These are phyloP conservation scores for Anagrus nilaparvatae DNA, from an alignment of 1,140 invertebrate genomes.

Conservation along the genomic window DNA sequence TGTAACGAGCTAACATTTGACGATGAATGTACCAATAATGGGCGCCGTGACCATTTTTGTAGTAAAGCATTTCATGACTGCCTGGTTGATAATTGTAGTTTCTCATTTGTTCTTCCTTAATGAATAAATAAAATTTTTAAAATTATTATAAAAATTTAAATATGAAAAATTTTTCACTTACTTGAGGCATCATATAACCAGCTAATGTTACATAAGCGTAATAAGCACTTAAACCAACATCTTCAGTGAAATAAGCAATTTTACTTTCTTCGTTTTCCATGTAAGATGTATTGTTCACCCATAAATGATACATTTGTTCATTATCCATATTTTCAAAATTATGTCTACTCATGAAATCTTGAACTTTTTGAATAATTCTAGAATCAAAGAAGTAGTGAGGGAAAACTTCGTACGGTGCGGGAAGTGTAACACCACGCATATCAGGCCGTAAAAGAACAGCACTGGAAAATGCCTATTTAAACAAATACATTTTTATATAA, in stretches of 20 bases:
- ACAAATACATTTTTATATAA: constrained; percentile 4
- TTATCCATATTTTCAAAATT: constrained; percentile 12
- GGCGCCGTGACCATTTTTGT: constrained; percentile 30
- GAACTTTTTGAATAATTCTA: constrained; percentile 38
- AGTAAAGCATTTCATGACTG: constrained; percentile 33
- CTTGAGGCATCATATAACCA: constrained; percentile 39
- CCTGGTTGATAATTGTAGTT: constrained; percentile 20
- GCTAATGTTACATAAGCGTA: constrained; percentile 55
- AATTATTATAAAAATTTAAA: not conserved
- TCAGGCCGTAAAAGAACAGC: constrained; percentile 37
- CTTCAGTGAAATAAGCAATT: constrained; percentile 64
- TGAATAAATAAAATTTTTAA: not conserved
- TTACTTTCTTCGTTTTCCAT: constrained; percentile 42
- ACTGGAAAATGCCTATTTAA: constrained; percentile 29
- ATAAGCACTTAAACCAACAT: constrained; percentile 57
- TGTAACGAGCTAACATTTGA: constrained; percentile 42
- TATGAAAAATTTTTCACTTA: constrained; percentile 15
- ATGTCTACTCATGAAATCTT: constrained; percentile 31
- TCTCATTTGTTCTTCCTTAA: constrained; percentile 29
- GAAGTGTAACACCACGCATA: constrained; percentile 35
- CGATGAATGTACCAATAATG: constrained; percentile 43
- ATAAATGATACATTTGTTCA: constrained; percentile 26
- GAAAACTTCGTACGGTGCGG: constrained; percentile 42
- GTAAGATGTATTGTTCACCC: constrained; percentile 47
- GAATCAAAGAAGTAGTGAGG: constrained; percentile 42